Percentiles rank a stretch among this genome's conserved stretches.
These are phyloP conservation scores for Nerophis ophidion DNA, from an alignment of 2,113 vertebrate species.

Conservation along the genomic window DNA sequence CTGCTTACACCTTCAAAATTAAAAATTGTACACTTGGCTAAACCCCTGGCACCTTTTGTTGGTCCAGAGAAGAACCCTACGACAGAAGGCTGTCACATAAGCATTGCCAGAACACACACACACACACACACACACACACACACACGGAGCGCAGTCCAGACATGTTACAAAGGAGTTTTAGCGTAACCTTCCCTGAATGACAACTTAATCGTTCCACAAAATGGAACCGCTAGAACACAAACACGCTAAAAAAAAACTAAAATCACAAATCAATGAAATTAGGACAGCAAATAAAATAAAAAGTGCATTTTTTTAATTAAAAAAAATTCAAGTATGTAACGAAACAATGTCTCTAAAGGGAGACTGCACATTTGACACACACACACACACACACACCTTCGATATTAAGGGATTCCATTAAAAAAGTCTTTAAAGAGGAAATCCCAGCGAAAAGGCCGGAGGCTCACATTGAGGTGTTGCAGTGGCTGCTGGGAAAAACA, in stretches of 20 bases:
- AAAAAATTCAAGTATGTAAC: conserved; percentile 71
- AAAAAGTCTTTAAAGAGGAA: conserved; percentile 5
- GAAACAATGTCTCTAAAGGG: conserved; percentile 60
- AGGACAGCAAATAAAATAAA: conserved; percentile 47
- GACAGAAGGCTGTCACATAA: too few relatives aligned
- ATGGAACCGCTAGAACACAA: conserved; percentile 30
- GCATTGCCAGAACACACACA: too few relatives aligned
- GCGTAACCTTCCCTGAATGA: conserved; percentile 59
- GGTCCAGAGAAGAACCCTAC: too few relatives aligned
- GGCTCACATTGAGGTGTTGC: conserved; percentile 65
- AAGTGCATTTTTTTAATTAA: conserved; percentile 59
- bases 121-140: too few relatives aligned
- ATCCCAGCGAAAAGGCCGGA: conserved; percentile 26
- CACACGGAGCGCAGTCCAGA: background rate
- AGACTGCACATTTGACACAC: conserved; percentile 48
- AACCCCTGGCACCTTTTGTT: too few relatives aligned
- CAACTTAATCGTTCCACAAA: conserved; percentile 33
- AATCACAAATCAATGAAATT: conserved; percentile 21
- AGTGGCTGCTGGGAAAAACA: conserved; percentile 66
- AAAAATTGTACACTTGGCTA: too few relatives aligned
- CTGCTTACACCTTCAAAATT: too few relatives aligned
- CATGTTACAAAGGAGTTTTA: conserved; percentile 13
- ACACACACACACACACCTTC: conserved; percentile 12
- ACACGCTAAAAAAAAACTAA: conserved; percentile 12
- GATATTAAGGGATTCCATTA: conserved; percentile 23